Evolutionary conservation across 2,888 invertebrate species (phyloP), one percentile per base, ranked within the genome.

Genomic region (Ophion ventricosus): DNA sequence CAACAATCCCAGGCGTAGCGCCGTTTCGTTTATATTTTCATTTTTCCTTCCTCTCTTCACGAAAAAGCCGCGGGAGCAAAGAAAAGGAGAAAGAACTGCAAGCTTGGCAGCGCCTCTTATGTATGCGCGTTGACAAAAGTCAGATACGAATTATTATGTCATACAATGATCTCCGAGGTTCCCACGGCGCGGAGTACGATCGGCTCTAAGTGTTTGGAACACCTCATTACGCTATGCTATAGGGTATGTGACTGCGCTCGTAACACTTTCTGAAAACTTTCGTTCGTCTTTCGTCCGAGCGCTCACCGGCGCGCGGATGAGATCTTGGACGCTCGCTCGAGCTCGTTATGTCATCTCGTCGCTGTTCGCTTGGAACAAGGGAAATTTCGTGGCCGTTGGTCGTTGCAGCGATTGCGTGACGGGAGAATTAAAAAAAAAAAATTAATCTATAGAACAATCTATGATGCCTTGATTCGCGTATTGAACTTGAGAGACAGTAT

Each of bases 261-360:
- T 85, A 85, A 85, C 84, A 82, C 85, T 84, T 85, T 85, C 85
- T 85, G 84, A 74, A 85, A 85, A 85, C 81, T 85, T 85, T 85
- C 81, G 64, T 85, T 76, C 83, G 54, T 54, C 66, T 67, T 73
- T 76, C 66, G 66, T 25, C 25, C 49, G 17, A 29, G 67, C 66
- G 57, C 64, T 80, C 64, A 70, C 61, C 75, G 54, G 25, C 70
- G 40, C 70, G 76, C 79, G 64, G 77, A 76, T 80, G 78, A 82
- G 76, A 78, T 77, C 69, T 80, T 75, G 57, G 66, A 70, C 69
- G 80, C 64, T 72, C 56, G 67, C 59, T 56, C 61, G 56, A 35
- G 61, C 69, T 76, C 67, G 78, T 84, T 84, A 82, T 84, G 78
- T 84, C 84, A 82, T 66, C 73, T 64, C 40, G 26, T 20, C 25